phyloP scores from a whole-genome alignment of 2,888 invertebrate species.

The Tigriopus californicus region DNA sequence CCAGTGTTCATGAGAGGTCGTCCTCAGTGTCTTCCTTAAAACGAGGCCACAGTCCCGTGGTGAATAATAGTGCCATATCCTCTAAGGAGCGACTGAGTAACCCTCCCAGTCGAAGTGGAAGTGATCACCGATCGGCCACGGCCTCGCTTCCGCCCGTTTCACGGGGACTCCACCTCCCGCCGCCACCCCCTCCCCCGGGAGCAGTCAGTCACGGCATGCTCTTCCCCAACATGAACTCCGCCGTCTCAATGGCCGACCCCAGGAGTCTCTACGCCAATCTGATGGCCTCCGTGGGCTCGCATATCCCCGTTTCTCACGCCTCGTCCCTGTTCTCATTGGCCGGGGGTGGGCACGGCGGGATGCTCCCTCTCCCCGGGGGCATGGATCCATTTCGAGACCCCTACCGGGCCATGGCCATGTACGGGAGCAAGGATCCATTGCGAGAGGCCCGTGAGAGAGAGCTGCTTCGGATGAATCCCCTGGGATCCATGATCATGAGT shows the following conservation, averaged over 20 bases:
- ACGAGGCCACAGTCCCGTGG: no score
- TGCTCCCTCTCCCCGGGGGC: no score
- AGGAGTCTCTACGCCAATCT: not conserved
- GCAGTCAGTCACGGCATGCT: no score
- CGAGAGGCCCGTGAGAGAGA: not conserved
- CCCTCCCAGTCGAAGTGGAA: not conserved
- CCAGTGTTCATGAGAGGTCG: not conserved
- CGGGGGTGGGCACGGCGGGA: not conserved
- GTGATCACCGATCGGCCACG: no score
- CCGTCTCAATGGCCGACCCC: not conserved
- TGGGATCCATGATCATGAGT: constrained; percentile 1
- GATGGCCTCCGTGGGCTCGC: not conserved
- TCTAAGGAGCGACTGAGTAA: not conserved
- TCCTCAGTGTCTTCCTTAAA: not conserved
- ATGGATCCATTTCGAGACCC: constrained; percentile 1
- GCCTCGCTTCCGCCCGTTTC: no score
- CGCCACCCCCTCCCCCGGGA: no score
- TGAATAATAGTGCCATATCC: not conserved
- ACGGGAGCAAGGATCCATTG: not conserved
- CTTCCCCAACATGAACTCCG: not conserved
- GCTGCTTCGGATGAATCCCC: not conserved
- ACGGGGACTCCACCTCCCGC: no score
- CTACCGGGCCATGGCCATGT: not conserved
- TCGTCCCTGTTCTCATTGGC: not conserved
- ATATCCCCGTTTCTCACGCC: not conserved